These are phyloP conservation scores for Mormyrops attenuatus DNA, from an alignment of 2,797 vertebrate species.

Conservation along the genomic window DNA sequence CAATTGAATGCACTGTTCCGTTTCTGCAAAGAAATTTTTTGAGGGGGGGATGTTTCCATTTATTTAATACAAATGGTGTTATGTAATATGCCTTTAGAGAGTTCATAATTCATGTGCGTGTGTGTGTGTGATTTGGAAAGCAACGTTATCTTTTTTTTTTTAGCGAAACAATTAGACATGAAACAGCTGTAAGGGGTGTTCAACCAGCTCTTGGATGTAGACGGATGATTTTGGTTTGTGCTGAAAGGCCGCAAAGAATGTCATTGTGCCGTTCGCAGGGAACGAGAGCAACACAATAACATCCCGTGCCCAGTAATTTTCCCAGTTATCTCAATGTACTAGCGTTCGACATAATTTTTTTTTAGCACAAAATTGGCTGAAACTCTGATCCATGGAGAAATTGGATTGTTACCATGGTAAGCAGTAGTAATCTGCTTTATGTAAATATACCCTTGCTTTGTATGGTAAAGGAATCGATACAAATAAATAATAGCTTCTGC, in stretches of 20 bases:
- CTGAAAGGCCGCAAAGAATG: neutral
- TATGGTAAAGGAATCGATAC: neutral
- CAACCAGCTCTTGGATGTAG: neutral
- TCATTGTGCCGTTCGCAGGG: neutral
- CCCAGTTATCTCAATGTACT: neutral
- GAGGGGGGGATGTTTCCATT: neutral
- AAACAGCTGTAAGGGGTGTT: neutral
- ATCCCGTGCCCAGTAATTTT: neutral
- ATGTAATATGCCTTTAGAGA: neutral
- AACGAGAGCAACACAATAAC: neutral
- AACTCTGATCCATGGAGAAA: neutral
- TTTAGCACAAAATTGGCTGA: neutral
- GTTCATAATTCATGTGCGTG: neutral
- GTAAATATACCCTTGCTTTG: neutral
- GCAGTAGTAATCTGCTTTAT: neutral
- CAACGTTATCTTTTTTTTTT: neutral
- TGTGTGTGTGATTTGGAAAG: neutral
- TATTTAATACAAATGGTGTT: neutral
- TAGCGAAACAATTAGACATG: neutral
- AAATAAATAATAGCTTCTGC: neutral
- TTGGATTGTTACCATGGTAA: neutral
- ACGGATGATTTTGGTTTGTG: neutral
- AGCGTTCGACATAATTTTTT: neutral
- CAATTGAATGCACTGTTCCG: slow-evolving; percentile 12
- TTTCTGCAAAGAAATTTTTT: slow-evolving; percentile 11